Evolutionary conservation across 1,140 invertebrate genomes (phyloP).

Genomic region (Eulimnadia texana): DNA sequence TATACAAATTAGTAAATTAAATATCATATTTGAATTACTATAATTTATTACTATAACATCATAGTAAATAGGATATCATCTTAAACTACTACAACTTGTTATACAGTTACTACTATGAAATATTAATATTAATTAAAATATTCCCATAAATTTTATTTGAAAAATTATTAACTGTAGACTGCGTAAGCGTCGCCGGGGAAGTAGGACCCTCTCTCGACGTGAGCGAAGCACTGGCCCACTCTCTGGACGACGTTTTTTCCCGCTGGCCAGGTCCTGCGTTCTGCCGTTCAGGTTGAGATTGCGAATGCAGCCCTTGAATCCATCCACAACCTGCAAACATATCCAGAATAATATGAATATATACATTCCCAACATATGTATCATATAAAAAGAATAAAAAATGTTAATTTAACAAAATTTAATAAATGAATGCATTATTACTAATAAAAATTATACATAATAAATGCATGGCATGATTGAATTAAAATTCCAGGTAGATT

Average conservation of each 20-base stretch:
- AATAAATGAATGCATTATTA: not conserved
- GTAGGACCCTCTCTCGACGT: slow-evolving; percentile 69
- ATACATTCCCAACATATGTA: not conserved
- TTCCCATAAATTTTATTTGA: too few species aligned
- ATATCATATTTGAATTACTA: not conserved
- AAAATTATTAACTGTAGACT: slow-evolving; percentile 49
- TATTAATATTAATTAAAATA: too few species aligned
- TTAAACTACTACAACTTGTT: too few species aligned
- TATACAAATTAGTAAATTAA: not conserved
- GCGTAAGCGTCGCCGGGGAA: slow-evolving; percentile 70
- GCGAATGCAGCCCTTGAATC: slow-evolving; percentile 68
- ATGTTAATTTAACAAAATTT: not conserved
- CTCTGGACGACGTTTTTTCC: slow-evolving; percentile 45
- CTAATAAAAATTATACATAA: not conserved
- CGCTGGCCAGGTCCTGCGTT: slow-evolving; percentile 53
- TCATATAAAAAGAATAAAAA: not conserved
- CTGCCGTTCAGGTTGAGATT: slow-evolving; percentile 57
- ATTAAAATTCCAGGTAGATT: too few species aligned
- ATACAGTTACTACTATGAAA: too few species aligned
- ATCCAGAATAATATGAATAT: not conserved
- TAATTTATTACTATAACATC: too few species aligned
- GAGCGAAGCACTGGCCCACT: slow-evolving; percentile 73
- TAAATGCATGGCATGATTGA: not conserved
- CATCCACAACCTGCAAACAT: slow-evolving; percentile 42
- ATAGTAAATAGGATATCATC: too few species aligned